These are phyloP conservation scores for Hafferia zeledoni DNA, from an alignment of 2,797 vertebrate species.

Conservation along the genomic window DNA sequence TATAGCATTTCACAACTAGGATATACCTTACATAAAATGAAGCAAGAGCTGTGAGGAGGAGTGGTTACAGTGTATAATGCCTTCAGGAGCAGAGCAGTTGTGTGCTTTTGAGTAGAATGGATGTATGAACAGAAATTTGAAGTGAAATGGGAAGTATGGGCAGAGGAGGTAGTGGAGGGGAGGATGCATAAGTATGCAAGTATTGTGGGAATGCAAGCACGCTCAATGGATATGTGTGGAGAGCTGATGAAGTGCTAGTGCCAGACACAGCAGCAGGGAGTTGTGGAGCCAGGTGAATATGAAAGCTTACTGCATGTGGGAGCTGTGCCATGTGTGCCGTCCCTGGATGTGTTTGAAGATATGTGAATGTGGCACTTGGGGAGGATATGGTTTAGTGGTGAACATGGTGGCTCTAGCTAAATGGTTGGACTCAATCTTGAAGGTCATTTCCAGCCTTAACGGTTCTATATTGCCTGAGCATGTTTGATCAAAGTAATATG, in stretches of 20 bases:
- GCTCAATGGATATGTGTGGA: neutral
- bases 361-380: neutral
- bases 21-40: neutral
- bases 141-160: neutral
- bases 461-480: neutral
- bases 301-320: neutral
- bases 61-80: fast-evolving
- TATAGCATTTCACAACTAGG: neutral
- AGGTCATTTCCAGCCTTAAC: neutral
- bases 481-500: neutral
- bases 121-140: neutral
- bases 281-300: neutral
- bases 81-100: neutral
- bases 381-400: neutral
- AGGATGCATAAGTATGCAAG: neutral
- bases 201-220: neutral
- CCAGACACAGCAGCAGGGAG: neutral
- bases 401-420: neutral
- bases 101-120: neutral
- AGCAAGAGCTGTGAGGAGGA: neutral
- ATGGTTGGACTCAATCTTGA: neutral
- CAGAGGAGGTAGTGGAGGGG: neutral
- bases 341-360: neutral
- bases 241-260: neutral
- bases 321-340: neutral